These are phyloP conservation scores for Choreutis nemorana DNA, from an alignment of 2,888 invertebrate genomes.

Conservation along the genomic window DNA sequence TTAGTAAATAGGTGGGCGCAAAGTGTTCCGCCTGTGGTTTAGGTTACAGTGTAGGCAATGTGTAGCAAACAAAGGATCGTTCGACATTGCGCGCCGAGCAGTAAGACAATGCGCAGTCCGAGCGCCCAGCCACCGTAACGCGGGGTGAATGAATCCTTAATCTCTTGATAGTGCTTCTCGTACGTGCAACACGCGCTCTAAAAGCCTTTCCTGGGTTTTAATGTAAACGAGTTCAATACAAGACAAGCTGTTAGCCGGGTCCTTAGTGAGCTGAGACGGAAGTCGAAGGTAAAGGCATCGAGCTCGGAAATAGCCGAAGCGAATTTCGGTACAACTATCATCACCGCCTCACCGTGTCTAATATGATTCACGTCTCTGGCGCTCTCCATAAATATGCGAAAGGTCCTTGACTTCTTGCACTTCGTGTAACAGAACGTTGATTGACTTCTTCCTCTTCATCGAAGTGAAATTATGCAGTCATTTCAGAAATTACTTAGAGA, in stretches of 20 bases:
- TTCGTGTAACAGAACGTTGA: conserved; percentile 32
- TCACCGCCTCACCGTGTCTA: conserved; percentile 36
- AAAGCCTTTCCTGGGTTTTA: background rate
- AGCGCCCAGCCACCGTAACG: conserved; percentile 46
- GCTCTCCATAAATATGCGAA: conserved; percentile 27
- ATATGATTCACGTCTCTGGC: conserved; percentile 26
- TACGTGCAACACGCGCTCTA: background rate
- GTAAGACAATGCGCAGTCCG: conserved; percentile 50
- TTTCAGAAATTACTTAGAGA: too few species aligned
- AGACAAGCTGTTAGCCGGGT: too few species aligned
- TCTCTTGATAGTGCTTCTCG: conserved; percentile 32
- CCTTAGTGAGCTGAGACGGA: conserved; percentile 1
- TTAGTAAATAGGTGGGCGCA: conserved; percentile 44
- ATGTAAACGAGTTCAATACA: background rate
- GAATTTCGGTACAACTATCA: conserved; percentile 23
- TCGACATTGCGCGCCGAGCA: conserved; percentile 32
- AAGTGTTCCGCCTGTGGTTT: conserved; percentile 41
- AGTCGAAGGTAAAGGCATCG: conserved; percentile 10
- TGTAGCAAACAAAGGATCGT: conserved; percentile 57
- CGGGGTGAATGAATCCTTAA: conserved; percentile 56
- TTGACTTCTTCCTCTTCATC: too few species aligned
- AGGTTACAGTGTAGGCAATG: conserved; percentile 43
- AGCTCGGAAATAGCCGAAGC: conserved; percentile 16
- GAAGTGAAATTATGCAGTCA: too few species aligned
- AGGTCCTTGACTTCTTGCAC: conserved; percentile 41